Evolutionary conservation across 2,888 invertebrate genomes (phyloP).

Genomic region (Periphyllus acericola): DNA sequence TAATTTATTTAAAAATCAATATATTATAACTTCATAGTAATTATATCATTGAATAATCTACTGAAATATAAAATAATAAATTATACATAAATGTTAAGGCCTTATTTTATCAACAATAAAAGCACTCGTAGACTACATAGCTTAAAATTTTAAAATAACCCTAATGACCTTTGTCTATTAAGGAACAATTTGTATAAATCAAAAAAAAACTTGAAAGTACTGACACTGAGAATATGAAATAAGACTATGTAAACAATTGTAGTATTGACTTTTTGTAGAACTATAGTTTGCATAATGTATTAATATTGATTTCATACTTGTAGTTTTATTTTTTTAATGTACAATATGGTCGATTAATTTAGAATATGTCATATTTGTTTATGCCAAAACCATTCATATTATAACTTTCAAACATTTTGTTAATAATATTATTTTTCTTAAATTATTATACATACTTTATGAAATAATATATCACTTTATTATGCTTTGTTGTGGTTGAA

Average conservation of each 20-base stretch:
- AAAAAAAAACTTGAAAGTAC: neutral
- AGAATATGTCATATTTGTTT: neutral
- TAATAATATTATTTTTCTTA: neutral
- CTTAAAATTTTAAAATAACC: too few relatives aligned
- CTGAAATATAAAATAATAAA: too few relatives aligned
- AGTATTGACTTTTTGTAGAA: neutral
- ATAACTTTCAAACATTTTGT: neutral
- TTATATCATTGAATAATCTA: too few relatives aligned
- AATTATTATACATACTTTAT: too few relatives aligned
- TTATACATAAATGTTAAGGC: too few relatives aligned
- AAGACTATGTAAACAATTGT: neutral
- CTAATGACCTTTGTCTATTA: too few relatives aligned
- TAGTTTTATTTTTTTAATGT: slow-evolving; percentile 2
- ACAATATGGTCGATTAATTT: neutral
- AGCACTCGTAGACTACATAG: too few relatives aligned
- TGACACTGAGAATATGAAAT: too few relatives aligned
- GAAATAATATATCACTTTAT: neutral
- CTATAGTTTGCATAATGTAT: neutral
- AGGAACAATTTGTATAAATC: neutral
- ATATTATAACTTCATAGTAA: too few relatives aligned
- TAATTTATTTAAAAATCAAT: too few relatives aligned
- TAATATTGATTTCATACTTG: neutral
- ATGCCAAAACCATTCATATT: neutral
- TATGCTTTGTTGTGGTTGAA: neutral
- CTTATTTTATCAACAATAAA: too few relatives aligned